Evolutionary conservation across 1,140 invertebrate genomes (phyloP).

Genomic region (Bilobella aurantiaca): DNA sequence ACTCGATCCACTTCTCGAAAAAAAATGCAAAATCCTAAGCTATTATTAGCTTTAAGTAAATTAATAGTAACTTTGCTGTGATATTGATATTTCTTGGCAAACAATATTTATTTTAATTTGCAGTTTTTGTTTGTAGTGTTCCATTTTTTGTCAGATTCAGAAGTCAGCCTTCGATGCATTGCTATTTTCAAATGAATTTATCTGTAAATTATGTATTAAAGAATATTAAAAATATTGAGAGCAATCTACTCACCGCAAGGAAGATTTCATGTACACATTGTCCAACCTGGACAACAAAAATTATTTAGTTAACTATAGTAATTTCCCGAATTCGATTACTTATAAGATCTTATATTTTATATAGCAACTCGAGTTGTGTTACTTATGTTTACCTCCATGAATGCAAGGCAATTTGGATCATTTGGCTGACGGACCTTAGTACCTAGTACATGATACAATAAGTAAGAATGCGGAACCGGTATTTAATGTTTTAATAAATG

Average conservation of each 20-base stretch:
- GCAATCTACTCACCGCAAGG: conserved; percentile 5
- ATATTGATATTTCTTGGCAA: no score
- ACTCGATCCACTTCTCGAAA: background rate
- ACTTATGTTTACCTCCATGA: conserved; percentile 6
- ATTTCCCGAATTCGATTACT: background rate
- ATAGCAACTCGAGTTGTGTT: no score
- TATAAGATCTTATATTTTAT: no score
- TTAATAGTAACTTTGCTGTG: no score
- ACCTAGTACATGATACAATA: no score
- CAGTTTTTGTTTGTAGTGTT: no score
- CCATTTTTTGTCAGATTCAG: no score
- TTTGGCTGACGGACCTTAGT: conserved; percentile 11
- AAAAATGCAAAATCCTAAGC: background rate
- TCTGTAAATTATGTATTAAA: background rate
- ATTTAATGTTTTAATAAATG: background rate
- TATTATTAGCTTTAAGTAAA: background rate
- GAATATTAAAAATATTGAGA: background rate
- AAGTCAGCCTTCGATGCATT: background rate
- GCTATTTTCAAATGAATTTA: background rate
- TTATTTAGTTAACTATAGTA: background rate
- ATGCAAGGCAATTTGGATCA: conserved; percentile 17
- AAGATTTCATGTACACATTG: conserved; percentile 21
- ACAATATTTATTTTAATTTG: no score
- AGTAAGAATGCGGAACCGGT: no score
- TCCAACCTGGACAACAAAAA: conserved; percentile 2